Evolutionary conservation across 2,113 vertebrate species (phyloP), one percentile per base, ranked within the genome.

Genomic region (Pogona vitticeps): DNA sequence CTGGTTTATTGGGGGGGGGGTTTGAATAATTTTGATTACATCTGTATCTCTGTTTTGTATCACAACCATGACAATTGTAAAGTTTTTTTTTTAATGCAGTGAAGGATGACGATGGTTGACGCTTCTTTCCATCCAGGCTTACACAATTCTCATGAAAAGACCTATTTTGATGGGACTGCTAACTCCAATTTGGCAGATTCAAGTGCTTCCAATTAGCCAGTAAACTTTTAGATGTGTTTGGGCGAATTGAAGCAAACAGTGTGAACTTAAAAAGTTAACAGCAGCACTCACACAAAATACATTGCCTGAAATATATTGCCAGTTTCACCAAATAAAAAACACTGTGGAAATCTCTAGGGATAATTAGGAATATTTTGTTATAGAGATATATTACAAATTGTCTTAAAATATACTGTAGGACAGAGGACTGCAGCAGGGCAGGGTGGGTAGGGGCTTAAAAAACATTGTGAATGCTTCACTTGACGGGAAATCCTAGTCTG

Each of bases 131-230:
- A 65, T 26, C 31, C 59, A 76, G 76, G 83, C 72, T 65, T 14
- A 15, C 72, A 75, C 75, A 71, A 76, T 40, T 46, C 72, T 76
- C 28, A 84, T 46, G 56, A 46, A 76, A 75, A 28, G 73, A 73
- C 70, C 72, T 63, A 84, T 84, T 76, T 76, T 46, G 72, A 76
- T 76, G 59, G 52, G 83, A 84, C 76, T 76, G 72, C 72, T 65
- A 84, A n/a, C 46, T 80, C 68, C 78, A 73, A 80, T 86, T 86
- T 80, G n/a, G 79, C 14, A 81, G 78, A 28, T 77, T 80, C 85
- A 72, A 72, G 71, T 80, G 58, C 20, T 63, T 86, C 38, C 46
- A 31, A 52, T 80, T 80, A 80, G 21, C 58, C 73, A 31, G 31
- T 75, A 68, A 80, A 86, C 77, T 80, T 86, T 80, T 31, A 61